These are phyloP conservation scores for Pagetopsis macropterus DNA, from an alignment of 2,797 vertebrate species.

Conservation along the genomic window DNA sequence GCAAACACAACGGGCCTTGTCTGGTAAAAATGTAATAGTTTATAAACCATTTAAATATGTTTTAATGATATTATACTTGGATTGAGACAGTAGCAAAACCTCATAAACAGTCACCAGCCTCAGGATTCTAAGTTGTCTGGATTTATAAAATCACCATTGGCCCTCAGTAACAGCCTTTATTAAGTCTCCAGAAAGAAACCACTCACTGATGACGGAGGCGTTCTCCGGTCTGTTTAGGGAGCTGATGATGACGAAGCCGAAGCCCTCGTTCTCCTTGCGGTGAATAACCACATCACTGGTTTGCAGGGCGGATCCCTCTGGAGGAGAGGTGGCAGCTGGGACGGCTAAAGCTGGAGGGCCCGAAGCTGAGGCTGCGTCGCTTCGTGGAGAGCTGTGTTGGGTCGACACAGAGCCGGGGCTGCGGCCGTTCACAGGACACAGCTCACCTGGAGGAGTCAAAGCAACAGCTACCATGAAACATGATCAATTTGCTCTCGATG, in stretches of 20 bases:
- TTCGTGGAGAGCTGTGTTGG: conserved; percentile 96
- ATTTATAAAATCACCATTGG: conserved; percentile 14
- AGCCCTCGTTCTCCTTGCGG: conserved; percentile 97
- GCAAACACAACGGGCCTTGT: background rate
- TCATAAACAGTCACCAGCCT: background rate
- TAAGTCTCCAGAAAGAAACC: conserved; percentile 7
- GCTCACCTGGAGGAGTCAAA: conserved; percentile 85
- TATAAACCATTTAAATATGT: background rate
- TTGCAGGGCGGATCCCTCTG: conserved; percentile 88
- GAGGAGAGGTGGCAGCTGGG: conserved; percentile 80
- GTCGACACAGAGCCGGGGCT: conserved; percentile 93
- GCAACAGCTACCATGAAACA: background rate
- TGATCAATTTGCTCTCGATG: background rate
- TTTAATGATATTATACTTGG: background rate
- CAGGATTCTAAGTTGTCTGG: background rate
- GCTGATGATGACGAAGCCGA: conserved; percentile 99
- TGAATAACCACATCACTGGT: conserved; percentile 96
- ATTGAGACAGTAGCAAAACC: background rate
- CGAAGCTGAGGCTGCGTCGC: conserved; percentile 87
- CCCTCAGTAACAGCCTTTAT: conserved; percentile 15
- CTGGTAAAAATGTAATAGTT: background rate
- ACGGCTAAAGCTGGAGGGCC: conserved; percentile 81
- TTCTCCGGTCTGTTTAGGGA: conserved; percentile 97
- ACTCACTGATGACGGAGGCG: conserved; percentile 93
- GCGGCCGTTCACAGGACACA: conserved; percentile 94